Conservation (phyloP, 1,140 invertebrate genomes). For the Globodera rostochiensis region DNA sequence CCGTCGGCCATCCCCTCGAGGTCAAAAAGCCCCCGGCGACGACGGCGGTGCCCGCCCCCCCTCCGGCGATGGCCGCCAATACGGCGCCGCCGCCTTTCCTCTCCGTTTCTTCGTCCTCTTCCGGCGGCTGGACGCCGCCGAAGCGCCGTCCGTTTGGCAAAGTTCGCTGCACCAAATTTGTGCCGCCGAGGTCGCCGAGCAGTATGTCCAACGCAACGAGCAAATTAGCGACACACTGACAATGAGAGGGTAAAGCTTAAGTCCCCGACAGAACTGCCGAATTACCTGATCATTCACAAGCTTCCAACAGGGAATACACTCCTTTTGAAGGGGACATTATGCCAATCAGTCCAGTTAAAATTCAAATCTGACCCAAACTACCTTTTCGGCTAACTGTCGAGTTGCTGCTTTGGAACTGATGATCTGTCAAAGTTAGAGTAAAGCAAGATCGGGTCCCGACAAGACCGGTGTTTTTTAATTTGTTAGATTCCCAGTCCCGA, state of each 20-base stretch:
- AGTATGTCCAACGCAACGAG: not conserved
- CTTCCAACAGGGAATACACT: not conserved
- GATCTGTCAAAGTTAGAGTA: not conserved
- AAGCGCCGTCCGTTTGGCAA: not conserved
- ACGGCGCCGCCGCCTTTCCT: not conserved
- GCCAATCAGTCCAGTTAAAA: not conserved
- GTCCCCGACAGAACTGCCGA: not conserved
- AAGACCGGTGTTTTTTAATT: too few species aligned
- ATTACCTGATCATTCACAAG: not conserved
- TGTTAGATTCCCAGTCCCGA: too few species aligned
- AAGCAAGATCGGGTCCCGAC: too few species aligned
- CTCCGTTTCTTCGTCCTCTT: not conserved
- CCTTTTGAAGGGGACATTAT: not conserved
- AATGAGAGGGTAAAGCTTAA: too few species aligned
- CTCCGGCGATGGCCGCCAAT: not conserved
- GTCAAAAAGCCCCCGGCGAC: constrained; percentile 3
- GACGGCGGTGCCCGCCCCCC: not conserved
- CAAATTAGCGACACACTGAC: not conserved
- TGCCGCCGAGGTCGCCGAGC: not conserved
- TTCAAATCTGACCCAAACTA: not conserved
- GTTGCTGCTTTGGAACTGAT: constrained; percentile 4
- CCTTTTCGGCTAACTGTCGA: not conserved
- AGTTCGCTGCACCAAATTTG: not conserved
- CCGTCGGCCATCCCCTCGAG: not conserved
- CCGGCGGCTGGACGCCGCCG: not conserved